Evolutionary conservation across 2,888 invertebrate genomes (phyloP), one percentile per base, ranked within the genome.

Genomic region (Ectemnius continuus): DNA sequence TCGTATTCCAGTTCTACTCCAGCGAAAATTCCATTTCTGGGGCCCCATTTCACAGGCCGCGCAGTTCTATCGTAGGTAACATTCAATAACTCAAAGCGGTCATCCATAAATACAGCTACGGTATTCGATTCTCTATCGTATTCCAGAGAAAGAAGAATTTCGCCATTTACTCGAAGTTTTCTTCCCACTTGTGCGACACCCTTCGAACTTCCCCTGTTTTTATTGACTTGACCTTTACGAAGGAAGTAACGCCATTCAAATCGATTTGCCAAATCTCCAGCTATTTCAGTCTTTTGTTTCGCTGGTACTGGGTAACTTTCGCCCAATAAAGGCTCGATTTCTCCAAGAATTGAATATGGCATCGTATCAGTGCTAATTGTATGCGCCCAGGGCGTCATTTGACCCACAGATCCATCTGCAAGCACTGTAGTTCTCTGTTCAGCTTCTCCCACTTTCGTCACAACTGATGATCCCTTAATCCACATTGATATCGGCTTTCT

Each of bases 241-340:
- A 97, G 93, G 92, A 97, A 97, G 91, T 97, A 98, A 56, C 98
- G 93, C 98, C 98, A 99, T 91, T 99, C 98, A 86, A 98, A 97
- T 78, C 98, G 93, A 87, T 98, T 98, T 0, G 97, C 97, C 67
- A 97, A 91, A 87, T 98, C 97, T 0, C 97, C 97, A 26, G 97
- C 96, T 16, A 97, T 95, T 92, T 97, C 97, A 0, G 96, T 97
- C 73, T 95, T 94, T 89, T 97, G 97, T 87, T 97, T 97, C 0
- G 97, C 96, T 0, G 97, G 97, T 0, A 97, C 97, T 0, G 97
- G 97, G 87, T 97, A 97, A 85, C 96, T 97, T 91, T 97, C 97
- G 0, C 96, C 96, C n/a, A 97, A 90, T 2, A 97, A 93, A 0
- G 97, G 96, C 87, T 97, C 96, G 57, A 96, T 94, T 91, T 97